These are phyloP conservation scores for Podilymbus podiceps DNA, from an alignment of 2,113 vertebrate genomes.

Conservation along the genomic window DNA sequence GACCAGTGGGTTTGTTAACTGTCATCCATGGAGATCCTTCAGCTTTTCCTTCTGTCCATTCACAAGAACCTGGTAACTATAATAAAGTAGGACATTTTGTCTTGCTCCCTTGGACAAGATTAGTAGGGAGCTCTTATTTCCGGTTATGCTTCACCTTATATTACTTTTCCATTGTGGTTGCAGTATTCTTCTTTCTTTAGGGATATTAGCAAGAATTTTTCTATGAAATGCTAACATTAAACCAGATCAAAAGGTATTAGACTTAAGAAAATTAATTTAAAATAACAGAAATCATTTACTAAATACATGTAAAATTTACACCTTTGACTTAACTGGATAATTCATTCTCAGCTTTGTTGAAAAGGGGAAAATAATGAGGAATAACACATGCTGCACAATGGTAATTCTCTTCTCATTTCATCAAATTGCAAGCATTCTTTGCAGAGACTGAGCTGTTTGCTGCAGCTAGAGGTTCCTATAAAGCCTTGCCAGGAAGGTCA, in stretches of 20 bases:
- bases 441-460: not conserved
- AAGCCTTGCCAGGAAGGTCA: not conserved
- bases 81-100: not conserved
- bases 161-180: not conserved
- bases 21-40: not conserved
- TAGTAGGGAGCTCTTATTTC: not conserved
- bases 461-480: not conserved
- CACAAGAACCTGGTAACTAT: not conserved
- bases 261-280: not conserved
- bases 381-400: not conserved
- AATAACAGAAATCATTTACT: not conserved
- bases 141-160: not conserved
- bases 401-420: not conserved
- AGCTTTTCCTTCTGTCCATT: not conserved
- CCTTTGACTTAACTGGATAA: not conserved
- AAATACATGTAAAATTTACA: not conserved
- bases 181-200: not conserved
- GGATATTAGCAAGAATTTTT: not conserved
- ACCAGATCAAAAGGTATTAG: not conserved
- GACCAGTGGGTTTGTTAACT: not conserved
- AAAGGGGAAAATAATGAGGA: not conserved
- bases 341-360: not conserved
- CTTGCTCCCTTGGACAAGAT: not conserved
- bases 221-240: not conserved
- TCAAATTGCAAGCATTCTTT: not conserved